Evolutionary conservation across 2,113 vertebrate genomes (phyloP).

Genomic region (Tretioscincus oriximinensis): DNA sequence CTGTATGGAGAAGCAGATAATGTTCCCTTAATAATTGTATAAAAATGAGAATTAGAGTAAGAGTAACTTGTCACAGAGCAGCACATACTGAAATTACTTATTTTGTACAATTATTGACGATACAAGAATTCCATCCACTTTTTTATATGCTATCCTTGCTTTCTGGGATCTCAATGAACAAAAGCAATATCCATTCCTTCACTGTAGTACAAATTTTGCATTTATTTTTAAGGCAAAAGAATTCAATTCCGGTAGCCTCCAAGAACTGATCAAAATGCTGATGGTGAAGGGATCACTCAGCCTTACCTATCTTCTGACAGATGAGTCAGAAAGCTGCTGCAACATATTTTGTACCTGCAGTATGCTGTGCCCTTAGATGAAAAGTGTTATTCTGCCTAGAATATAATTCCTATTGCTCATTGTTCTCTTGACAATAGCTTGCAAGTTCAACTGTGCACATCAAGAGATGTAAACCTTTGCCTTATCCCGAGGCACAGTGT

Average conservation of each 20-base stretch:
- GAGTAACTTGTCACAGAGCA: too few species aligned
- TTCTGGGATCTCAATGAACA: too few species aligned
- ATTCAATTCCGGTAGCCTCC: neutral
- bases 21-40: too few species aligned
- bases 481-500: too few species aligned
- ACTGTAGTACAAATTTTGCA: neutral
- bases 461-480: neutral
- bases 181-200: too few species aligned
- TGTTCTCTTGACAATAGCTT: neutral
- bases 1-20: too few species aligned
- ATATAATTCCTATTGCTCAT: neutral
- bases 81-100: too few species aligned
- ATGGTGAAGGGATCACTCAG: neutral
- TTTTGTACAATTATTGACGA: too few species aligned
- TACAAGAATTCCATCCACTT: too few species aligned
- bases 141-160: too few species aligned
- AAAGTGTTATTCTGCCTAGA: neutral
- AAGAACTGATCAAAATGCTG: neutral
- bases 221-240: neutral
- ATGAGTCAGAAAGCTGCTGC: neutral
- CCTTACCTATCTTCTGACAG: neutral
- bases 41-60: too few species aligned
- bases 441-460: neutral
- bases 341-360: neutral
- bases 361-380: neutral